A percentile compares a stretch with the other conserved stretches of the same genome.
Evolutionary conservation across 2,113 vertebrate genomes (phyloP).

Genomic region (Sinocyclocheilus anophthalmus): DNA sequence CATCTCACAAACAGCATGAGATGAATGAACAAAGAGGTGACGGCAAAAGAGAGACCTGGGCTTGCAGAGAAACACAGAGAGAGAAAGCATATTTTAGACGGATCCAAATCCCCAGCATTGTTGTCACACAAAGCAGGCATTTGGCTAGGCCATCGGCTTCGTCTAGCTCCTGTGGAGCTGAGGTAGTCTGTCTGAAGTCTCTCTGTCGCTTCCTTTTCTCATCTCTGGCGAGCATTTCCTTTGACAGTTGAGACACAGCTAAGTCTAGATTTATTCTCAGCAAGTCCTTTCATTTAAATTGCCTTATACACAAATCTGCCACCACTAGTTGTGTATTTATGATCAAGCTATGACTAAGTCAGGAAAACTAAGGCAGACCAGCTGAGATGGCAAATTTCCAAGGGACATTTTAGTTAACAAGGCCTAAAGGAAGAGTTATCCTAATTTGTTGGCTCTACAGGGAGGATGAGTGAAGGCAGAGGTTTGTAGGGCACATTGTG

Average conservation of each 20-base stretch:
- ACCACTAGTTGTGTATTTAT: background rate
- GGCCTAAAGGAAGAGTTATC: constrained; percentile 2
- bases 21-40: constrained; percentile 28
- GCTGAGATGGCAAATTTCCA: constrained; percentile 6
- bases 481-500: constrained; percentile 36
- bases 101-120: constrained; percentile 33
- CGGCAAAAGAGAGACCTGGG: background rate
- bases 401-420: constrained; percentile 24
- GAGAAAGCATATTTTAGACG: constrained; percentile 44
- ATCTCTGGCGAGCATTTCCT: constrained; percentile 8
- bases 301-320: background rate
- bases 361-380: background rate
- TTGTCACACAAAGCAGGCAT: constrained; percentile 45
- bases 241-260: background rate
- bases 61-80: background rate
- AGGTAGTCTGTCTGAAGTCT: constrained; percentile 49
- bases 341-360: background rate
- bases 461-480: constrained; percentile 9
- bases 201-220: constrained; percentile 27
- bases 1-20: constrained; percentile 32
- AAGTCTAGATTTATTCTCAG: background rate
- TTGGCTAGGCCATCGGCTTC: constrained; percentile 21
- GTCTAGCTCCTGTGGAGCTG: constrained; percentile 49
- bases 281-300: background rate
- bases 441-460: constrained; percentile 8